Conservation (phyloP, 2,888 invertebrate genomes). For the Hirtodrosophila duncani region DNA sequence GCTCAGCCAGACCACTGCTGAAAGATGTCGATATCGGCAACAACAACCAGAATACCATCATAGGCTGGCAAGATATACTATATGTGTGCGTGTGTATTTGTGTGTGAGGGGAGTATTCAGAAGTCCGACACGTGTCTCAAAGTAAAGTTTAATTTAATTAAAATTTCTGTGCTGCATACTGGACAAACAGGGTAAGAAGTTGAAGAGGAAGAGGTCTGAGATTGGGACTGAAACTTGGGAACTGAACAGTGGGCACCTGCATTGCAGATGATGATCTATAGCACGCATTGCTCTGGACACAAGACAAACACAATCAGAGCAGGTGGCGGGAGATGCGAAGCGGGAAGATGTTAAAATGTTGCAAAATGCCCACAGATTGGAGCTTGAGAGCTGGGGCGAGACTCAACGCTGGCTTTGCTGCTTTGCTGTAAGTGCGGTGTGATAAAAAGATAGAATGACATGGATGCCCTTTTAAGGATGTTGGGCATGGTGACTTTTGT, state of each 20-base stretch:
- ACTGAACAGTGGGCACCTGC: constrained; percentile 3
- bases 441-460: too few relatives aligned
- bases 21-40: constrained; percentile 21
- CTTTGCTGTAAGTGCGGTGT: constrained; percentile 27
- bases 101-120: too few relatives aligned
- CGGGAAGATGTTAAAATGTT: constrained; percentile 33
- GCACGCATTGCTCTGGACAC: constrained; percentile 60
- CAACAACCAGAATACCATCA: too few relatives aligned
- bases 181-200: too few relatives aligned
- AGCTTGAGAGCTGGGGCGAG: not conserved
- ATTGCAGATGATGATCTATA: constrained; percentile 61
- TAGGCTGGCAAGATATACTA: constrained; percentile 10
- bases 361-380: constrained; percentile 21
- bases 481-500: too few relatives aligned
- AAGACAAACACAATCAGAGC: constrained; percentile 63
- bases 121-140: constrained; percentile 62
- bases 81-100: too few relatives aligned
- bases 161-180: constrained; percentile 47
- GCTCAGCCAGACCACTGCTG: constrained; percentile 11
- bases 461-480: too few relatives aligned
- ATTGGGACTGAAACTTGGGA: constrained; percentile 8
- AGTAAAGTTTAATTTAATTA: constrained; percentile 72
- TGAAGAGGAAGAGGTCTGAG: too few relatives aligned
- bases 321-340: constrained; percentile 7
- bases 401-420: constrained; percentile 1